A percentile compares a stretch with the other conserved stretches of the same genome.
Conservation (phyloP, 1,140 invertebrate genomes). For the Drosophila willistoni region DNA sequence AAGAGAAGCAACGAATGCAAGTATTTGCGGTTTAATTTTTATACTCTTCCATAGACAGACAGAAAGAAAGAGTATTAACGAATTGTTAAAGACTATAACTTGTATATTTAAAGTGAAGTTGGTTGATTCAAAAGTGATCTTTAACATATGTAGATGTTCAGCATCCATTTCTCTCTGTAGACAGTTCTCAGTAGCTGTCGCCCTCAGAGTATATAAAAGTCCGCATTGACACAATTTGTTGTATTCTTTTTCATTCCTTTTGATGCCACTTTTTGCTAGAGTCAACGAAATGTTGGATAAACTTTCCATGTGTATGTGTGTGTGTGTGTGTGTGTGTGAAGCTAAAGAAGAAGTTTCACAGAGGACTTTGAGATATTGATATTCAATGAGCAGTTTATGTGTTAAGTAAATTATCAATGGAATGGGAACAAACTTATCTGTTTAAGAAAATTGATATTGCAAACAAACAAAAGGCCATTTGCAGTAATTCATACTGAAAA, state of each 20-base stretch:
- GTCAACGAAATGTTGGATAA: slow-evolving; percentile 13
- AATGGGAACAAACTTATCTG: neutral
- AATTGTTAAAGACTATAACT: neutral
- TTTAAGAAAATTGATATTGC: neutral
- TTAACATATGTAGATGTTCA: too few relatives aligned
- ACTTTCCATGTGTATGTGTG: neutral
- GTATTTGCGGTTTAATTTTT: slow-evolving; percentile 36
- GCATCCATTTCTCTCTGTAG: too few relatives aligned
- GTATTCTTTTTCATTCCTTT: neutral
- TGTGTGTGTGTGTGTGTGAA: neutral
- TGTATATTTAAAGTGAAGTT: too few relatives aligned
- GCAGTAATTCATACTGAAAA: too few relatives aligned
- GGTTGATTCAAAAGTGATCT: too few relatives aligned
- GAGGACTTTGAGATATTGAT: slow-evolving; percentile 13
- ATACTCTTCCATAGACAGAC: neutral
- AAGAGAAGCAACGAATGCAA: neutral
- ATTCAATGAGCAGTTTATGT: slow-evolving; percentile 15
- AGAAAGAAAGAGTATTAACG: neutral
- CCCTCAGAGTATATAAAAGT: neutral
- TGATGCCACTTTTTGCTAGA: slow-evolving; percentile 3
- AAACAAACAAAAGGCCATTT: neutral
- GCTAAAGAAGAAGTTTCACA: neutral
- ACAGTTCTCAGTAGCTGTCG: too few relatives aligned
- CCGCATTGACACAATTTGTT: neutral
- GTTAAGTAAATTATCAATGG: slow-evolving; percentile 1